Conservation (phyloP, 2,888 invertebrate genomes). For the Apodemia zela region DNA sequence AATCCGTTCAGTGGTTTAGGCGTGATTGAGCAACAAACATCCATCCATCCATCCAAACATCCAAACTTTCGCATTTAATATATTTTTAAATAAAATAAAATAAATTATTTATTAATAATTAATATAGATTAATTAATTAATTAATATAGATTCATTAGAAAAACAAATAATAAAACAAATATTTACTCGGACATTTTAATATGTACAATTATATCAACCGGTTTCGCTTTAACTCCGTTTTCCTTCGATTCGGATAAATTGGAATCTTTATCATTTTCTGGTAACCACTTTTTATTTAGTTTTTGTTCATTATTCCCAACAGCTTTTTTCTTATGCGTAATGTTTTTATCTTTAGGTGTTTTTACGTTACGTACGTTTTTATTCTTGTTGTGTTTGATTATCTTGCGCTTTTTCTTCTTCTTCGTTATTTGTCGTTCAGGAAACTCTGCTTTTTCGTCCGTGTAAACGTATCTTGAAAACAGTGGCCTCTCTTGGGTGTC, state of each 20-base stretch:
- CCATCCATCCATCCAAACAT: too few relatives aligned
- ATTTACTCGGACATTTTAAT: conserved; percentile 31
- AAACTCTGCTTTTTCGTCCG: conserved; percentile 24
- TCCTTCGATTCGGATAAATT: conserved; percentile 28
- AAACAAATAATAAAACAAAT: neutral
- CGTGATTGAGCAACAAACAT: too few relatives aligned
- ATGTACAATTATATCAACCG: conserved; percentile 31
- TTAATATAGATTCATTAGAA: too few relatives aligned
- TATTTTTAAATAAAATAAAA: too few relatives aligned
- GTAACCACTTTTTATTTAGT: neutral
- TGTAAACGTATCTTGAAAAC: neutral
- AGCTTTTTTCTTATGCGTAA: conserved; percentile 1
- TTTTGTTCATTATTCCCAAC: neutral
- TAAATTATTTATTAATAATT: too few relatives aligned
- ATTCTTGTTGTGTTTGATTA: conserved; percentile 18
- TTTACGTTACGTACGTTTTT: conserved; percentile 7
- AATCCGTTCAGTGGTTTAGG: too few relatives aligned
- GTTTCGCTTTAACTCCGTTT: conserved; percentile 21
- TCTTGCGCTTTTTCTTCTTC: conserved; percentile 22
- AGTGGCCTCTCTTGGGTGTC: neutral
- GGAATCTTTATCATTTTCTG: conserved; percentile 20
- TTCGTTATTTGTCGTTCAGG: conserved; percentile 20
- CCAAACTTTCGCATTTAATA: too few relatives aligned
- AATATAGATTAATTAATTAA: too few relatives aligned
- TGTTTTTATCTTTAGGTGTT: neutral